Evolutionary conservation across 2,113 vertebrate species (phyloP), one percentile per base, ranked within the genome.

Genomic region (Notarius quadriscutis): DNA sequence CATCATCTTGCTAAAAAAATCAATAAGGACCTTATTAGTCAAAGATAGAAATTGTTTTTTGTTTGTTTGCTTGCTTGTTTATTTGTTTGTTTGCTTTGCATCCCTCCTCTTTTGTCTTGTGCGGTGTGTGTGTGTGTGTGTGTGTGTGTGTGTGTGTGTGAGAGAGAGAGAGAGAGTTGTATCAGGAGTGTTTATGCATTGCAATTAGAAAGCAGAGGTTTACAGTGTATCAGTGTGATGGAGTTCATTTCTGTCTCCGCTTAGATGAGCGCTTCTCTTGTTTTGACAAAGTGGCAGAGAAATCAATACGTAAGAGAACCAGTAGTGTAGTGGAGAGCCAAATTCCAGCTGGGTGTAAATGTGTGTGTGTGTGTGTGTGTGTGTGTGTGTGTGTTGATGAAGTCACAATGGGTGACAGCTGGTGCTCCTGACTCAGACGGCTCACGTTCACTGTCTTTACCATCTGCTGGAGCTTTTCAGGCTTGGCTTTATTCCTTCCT

Each of bases 391-490:
- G 20, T 27, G 72, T 48, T 81, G 79, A 41, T 41, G 18, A 81
- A 50, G 51, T 50, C 22, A 78, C 81, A 83, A 81, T 86, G 79
- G 84, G 83, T 88, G 90, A 89, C 92, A 92, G 93, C 93, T 81
- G 50, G 94, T 92, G 91, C 93, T 91, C 92, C 89, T n/a, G 91
- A 91, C 92, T 93, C 92, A 87, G 67, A 91, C 92, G 90, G 90
- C 9, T 92, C 89, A 88, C 90, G 60, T 90, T 91, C 93, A 50
- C 91, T 90, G 90, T 93, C 71, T 83, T 88, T 89, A 92, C 95
- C 94, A 95, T 95, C 94, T 95, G 95, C 94, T 93, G 90, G 87
- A 34, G 88, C 92, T 92, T 92, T 94, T 90, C 85, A 88, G 83
- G 18, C 69, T 58, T 57, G 50, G 2, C 84, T 65, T 85, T 87